These are phyloP conservation scores for Eledona agricola DNA, from an alignment of 2,888 invertebrate genomes.

Conservation along the genomic window DNA sequence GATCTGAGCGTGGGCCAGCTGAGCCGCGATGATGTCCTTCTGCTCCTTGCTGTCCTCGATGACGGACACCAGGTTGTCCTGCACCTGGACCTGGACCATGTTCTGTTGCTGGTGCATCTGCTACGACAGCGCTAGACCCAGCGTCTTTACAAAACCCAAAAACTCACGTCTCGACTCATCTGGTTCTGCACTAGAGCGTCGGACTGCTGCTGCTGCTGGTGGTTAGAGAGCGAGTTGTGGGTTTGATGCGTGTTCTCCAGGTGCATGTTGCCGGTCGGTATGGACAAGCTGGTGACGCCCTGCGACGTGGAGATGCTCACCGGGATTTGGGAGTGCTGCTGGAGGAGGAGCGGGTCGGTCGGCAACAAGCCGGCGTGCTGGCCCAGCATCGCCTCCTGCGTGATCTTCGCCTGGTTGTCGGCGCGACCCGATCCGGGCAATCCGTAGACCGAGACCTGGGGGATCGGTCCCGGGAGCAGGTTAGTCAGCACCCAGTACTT, in stretches of 20 bases:
- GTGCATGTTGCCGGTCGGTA: constrained; percentile 59
- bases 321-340: constrained; percentile 61
- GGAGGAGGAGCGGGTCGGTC: constrained; percentile 58
- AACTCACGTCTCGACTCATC: constrained; percentile 47
- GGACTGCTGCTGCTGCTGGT: constrained; percentile 48
- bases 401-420: constrained; percentile 69
- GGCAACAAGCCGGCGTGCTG: constrained; percentile 64
- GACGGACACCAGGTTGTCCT: constrained; percentile 62
- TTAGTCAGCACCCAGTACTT: constrained; percentile 88
- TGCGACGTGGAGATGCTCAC: constrained; percentile 60
- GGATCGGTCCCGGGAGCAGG: constrained; percentile 79
- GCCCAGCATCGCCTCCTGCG: constrained; percentile 67
- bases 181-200: constrained; percentile 47
- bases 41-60: constrained; percentile 62
- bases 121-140: no score
- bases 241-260: constrained; percentile 52
- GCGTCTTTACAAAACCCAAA: constrained; percentile 1
- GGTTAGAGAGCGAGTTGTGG: constrained; percentile 45
- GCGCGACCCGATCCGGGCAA: constrained; percentile 69
- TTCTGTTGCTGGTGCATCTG: constrained; percentile 47
- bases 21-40: constrained; percentile 57
- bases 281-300: constrained; percentile 57
- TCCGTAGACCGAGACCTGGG: constrained; percentile 78
- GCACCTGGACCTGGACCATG: constrained; percentile 63
- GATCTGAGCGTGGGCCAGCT: constrained; percentile 56